These are phyloP conservation scores for Trididemnum clinides DNA, from an alignment of 23 tunicate species.

Conservation along the genomic window DNA sequence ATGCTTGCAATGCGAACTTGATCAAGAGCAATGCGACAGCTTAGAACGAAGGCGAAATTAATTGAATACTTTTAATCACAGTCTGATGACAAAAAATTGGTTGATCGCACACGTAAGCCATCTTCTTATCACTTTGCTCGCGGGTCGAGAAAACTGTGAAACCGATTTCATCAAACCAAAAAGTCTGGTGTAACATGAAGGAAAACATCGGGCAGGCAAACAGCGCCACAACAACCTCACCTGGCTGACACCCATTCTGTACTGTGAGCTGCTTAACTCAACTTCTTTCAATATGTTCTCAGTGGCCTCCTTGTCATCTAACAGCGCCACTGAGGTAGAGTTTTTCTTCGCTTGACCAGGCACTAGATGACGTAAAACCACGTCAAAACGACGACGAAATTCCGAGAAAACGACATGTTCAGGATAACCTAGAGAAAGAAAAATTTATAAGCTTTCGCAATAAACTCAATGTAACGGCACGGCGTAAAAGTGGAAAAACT, in stretches of 20 bases:
- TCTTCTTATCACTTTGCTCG: too few species aligned
- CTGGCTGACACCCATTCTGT: slow-evolving; percentile 80
- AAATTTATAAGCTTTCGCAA: too few species aligned
- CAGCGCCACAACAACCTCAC: slow-evolving; percentile 32
- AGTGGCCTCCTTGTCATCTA: slow-evolving; percentile 76
- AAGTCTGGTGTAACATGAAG: neutral
- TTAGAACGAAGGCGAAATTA: too few species aligned
- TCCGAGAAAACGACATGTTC: slow-evolving; percentile 77
- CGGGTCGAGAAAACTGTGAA: too few species aligned
- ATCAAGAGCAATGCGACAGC: too few species aligned
- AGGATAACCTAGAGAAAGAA: slow-evolving; percentile 89
- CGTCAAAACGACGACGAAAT: slow-evolving; percentile 76
- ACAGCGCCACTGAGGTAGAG: slow-evolving; percentile 37
- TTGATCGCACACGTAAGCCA: too few species aligned
- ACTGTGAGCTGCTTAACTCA: slow-evolving; percentile 85
- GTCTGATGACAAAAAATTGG: too few species aligned
- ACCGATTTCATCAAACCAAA: neutral
- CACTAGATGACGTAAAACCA: slow-evolving; percentile 53
- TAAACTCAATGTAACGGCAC: too few species aligned
- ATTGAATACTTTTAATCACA: too few species aligned
- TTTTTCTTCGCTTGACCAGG: slow-evolving; percentile 11
- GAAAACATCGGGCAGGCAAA: too few species aligned
- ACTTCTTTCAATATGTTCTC: slow-evolving; percentile 61
- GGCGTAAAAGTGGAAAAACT: too few species aligned
- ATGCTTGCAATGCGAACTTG: too few species aligned